phyloP scores from a whole-genome alignment of 2,797 vertebrate genomes.

The Tadarida brasiliensis region DNA sequence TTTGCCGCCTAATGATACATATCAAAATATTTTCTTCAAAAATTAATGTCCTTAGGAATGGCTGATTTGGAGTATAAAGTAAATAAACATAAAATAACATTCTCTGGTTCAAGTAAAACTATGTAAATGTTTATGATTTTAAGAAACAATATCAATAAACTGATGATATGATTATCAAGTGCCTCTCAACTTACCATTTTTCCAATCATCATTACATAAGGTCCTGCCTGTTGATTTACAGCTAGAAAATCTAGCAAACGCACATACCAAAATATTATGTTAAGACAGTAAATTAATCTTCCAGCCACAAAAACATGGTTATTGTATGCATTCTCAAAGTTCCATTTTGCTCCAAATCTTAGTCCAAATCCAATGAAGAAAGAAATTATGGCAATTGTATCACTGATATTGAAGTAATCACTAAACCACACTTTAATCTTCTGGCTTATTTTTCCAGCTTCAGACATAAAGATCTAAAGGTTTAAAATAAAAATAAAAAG shows the following conservation, averaged over 20 bases:
- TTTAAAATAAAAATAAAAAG: constrained; percentile 59
- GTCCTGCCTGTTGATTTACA: constrained; percentile 99
- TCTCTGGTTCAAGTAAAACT: constrained; percentile 45
- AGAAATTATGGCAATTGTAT: constrained; percentile 96
- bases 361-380: constrained; percentile 97
- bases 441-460: constrained; percentile 98
- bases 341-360: constrained; percentile 92
- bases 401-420: constrained; percentile 97
- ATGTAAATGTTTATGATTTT: background rate
- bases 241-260: constrained; percentile 97
- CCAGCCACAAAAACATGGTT: constrained; percentile 91
- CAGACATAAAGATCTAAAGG: constrained; percentile 98
- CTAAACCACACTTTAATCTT: constrained; percentile 99
- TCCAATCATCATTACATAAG: constrained; percentile 99
- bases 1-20: background rate
- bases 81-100: constrained; percentile 60
- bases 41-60: constrained; percentile 21
- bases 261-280: constrained; percentile 99
- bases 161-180: constrained; percentile 3
- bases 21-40: constrained; percentile 41
- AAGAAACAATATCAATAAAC: constrained; percentile 3
- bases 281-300: constrained; percentile 97
- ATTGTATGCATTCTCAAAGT: constrained; percentile 86
- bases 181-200: constrained; percentile 96
- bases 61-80: background rate